These are phyloP conservation scores for Apamea monoglypha DNA, from an alignment of 2,888 invertebrate genomes.

Conservation along the genomic window DNA sequence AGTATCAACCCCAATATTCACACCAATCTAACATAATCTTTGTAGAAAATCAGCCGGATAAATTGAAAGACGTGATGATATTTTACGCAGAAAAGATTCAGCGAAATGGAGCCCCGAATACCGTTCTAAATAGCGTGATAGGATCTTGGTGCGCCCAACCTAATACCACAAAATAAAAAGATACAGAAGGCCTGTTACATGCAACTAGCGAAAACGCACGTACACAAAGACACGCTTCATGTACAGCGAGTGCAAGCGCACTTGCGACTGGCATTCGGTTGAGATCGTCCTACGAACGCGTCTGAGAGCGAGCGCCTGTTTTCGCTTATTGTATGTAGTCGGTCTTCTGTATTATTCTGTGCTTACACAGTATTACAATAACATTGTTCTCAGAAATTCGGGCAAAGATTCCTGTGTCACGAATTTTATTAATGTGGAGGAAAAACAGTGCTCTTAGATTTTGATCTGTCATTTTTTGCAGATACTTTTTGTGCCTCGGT, in stretches of 20 bases:
- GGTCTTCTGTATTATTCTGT: background rate
- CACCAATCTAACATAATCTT: constrained; percentile 29
- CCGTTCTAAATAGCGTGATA: constrained; percentile 60
- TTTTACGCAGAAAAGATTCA: constrained; percentile 49
- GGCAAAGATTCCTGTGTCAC: constrained; percentile 22
- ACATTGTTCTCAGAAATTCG: constrained; percentile 31
- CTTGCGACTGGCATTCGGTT: background rate
- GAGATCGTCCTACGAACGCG: background rate
- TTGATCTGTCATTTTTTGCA: background rate
- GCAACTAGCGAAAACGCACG: background rate
- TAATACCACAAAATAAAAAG: constrained; percentile 19
- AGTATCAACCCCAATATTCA: constrained; percentile 16
- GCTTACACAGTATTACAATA: constrained; percentile 25
- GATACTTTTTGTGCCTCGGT: background rate
- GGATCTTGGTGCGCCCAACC: constrained; percentile 44
- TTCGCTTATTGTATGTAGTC: background rate
- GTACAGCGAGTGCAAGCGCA: background rate
- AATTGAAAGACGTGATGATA: constrained; percentile 55
- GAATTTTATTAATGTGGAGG: constrained; percentile 1
- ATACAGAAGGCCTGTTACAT: background rate
- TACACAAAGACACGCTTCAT: background rate
- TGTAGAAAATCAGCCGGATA: constrained; percentile 33
- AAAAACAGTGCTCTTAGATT: constrained; percentile 12
- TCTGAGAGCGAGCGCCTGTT: background rate
- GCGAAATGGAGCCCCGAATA: constrained; percentile 49